These are phyloP conservation scores for Phragmatobia fuliginosa DNA, from an alignment of 2,888 invertebrate species.

Conservation along the genomic window DNA sequence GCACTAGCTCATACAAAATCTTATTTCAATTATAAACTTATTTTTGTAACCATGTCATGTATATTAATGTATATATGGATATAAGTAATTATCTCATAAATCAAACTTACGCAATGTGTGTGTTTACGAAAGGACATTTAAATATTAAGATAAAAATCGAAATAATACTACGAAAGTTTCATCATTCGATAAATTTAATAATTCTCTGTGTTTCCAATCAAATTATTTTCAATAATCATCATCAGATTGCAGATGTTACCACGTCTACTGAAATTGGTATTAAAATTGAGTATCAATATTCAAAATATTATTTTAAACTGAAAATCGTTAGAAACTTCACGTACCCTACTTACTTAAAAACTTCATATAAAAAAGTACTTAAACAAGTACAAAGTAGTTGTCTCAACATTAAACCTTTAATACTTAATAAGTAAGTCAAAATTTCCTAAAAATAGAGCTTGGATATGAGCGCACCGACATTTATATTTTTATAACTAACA, in stretches of 20 bases:
- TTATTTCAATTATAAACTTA: not conserved
- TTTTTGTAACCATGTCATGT: not conserved
- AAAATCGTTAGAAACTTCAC: not conserved
- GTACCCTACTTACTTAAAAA: not conserved
- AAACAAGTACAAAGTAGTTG: not conserved
- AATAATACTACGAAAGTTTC: not conserved
- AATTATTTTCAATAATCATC: no score
- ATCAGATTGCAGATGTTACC: not conserved
- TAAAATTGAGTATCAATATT: not conserved
- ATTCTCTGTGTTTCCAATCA: no score
- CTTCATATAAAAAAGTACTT: not conserved
- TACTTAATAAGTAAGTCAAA: not conserved
- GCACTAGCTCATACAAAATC: not conserved
- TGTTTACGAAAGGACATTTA: not conserved
- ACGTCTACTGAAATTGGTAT: not conserved
- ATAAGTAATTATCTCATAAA: not conserved
- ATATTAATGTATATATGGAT: not conserved
- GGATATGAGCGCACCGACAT: conserved; percentile 13
- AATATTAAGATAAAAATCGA: no score
- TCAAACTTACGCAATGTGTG: not conserved
- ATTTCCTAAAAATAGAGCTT: not conserved
- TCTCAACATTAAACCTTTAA: not conserved
- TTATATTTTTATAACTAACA: conserved; percentile 4
- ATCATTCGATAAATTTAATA: not conserved
- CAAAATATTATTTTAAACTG: not conserved